Base-by-base conservation (phyloP, 2,113 vertebrate genomes). In the Sigmodon hispidus region DNA sequence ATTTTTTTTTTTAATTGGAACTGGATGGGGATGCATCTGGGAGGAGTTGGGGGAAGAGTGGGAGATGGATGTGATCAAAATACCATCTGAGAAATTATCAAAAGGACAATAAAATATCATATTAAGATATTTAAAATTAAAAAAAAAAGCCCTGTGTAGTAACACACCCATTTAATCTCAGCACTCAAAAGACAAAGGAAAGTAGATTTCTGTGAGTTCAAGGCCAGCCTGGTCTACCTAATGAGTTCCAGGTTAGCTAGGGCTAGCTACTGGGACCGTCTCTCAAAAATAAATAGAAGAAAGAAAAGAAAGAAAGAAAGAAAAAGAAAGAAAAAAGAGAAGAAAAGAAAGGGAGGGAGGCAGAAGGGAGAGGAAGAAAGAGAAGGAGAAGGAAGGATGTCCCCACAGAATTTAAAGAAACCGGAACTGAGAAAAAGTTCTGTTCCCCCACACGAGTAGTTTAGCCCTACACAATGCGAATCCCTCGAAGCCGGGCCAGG, bases 391-490 rank as follows among this genome's bases (percentile, higher is more conserved):
- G 67, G 57, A 21, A 67, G 17, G 63, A n/a, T 69, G 48, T 36
- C 22, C 7, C 22, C 13, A 29, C 4, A 5, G 12, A 65, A 45
- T 50, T 79, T 36, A 34, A 75, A 65, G 8, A 15, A 15, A 48
- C 34, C 43, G 29, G 59, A 34, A 48, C 4, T 17, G 73, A 31
- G 43, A 1, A 26, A 84, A 63, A 63, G 17, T 63, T 63, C 59
- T 63, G 40, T 63, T 59, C 26, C 57, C 57, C 26, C 4, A 4
- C 26, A 61, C 55, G 29, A 43, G 26, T 19, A 2, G 15, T 3
- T 93, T n/a, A 12, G 15, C 15, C 2, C 63, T 17, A 52, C 7
- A 0, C 70, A 0, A 57, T 7, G 43, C 81, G 1, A 1, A 0
- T 15, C 3, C 70, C 75, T 21, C 19, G 43, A 34, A 80, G 26